Conservation (phyloP, 2,888 invertebrate species). For the Acanthococcus lagerstroemiae region DNA sequence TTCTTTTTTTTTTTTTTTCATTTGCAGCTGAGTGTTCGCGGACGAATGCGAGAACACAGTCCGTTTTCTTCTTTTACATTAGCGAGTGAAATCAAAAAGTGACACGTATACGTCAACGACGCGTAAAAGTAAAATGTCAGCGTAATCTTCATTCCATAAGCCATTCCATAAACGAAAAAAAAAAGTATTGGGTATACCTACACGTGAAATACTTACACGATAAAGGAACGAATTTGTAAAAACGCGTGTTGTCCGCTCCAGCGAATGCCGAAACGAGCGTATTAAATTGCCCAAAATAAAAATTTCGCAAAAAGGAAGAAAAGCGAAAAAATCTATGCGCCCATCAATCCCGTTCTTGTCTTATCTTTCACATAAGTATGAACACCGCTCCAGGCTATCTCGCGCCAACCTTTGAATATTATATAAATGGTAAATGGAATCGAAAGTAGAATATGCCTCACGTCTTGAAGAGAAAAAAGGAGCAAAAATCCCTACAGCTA, state of each 20-base stretch:
- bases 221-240: too few relatives aligned
- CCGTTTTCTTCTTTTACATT: too few relatives aligned
- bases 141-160: too few relatives aligned
- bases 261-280: not conserved
- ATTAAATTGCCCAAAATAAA: not conserved
- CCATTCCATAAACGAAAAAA: too few relatives aligned
- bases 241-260: not conserved
- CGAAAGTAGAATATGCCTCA: conserved; percentile 25
- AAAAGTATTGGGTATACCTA: too few relatives aligned
- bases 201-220: too few relatives aligned
- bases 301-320: not conserved
- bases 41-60: too few relatives aligned
- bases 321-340: not conserved
- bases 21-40: too few relatives aligned
- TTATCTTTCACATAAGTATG: not conserved
- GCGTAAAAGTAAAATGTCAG: too few relatives aligned
- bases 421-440: conserved; percentile 18
- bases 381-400: not conserved
- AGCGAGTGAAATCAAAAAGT: too few relatives aligned
- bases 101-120: too few relatives aligned
- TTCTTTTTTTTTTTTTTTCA: too few relatives aligned
- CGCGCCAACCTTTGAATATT: not conserved
- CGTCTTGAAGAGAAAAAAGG: conserved; percentile 2
- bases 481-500: conserved; percentile 25
- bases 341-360: not conserved